Base-by-base conservation (phyloP, 2,888 invertebrate species). In the Morpho helenor region DNA sequence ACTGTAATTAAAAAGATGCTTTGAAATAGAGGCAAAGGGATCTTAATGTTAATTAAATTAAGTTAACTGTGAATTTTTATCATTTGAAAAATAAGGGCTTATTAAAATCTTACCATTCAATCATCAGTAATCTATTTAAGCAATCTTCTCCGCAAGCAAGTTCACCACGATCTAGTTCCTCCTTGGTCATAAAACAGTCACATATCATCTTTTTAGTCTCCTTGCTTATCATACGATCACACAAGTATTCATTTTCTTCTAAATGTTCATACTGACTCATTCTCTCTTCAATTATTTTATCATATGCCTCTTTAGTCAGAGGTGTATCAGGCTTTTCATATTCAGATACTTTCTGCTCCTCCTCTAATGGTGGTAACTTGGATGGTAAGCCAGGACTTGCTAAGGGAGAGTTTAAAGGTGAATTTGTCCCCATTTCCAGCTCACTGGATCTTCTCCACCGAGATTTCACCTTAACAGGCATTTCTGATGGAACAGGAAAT, bases 111-210 rank as follows among this genome's bases (percentile, higher is more conserved):
- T 91, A 97, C 97, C 98, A 99, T 93, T 99, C 99, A 77, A 99
- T 98, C 96, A 98, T 97, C n/a, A 99, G 93, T 78, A 99, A 92
- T 76, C 98, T 94, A 91, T 99, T 99, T 43, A 99, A 93, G 84
- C 99, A 99, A 84, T 98, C 98, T 75, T 98, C 97, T 0, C 97
- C 98, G 80, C 99, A 99, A 8, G 97, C 98, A 62, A 94, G 82
- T 75, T 96, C 96, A 0, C 97, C 97, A 59, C 95, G 91, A 47
- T 93, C 93, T 65, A 96, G 92, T 76, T 99, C 99, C 69, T 98
- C 98, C 76, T 95, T 94, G 56, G 96, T 96, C 66, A 98, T 92
- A 75, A 96, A 96, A 82, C 99, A 99, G 84, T 99, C 99, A 84
- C 99, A 99, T 41, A 95, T 93, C 98, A 99, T 98, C 70, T 96